Evolutionary conservation across 2,797 vertebrate species (phyloP).

Genomic region (Cossypha caffra): DNA sequence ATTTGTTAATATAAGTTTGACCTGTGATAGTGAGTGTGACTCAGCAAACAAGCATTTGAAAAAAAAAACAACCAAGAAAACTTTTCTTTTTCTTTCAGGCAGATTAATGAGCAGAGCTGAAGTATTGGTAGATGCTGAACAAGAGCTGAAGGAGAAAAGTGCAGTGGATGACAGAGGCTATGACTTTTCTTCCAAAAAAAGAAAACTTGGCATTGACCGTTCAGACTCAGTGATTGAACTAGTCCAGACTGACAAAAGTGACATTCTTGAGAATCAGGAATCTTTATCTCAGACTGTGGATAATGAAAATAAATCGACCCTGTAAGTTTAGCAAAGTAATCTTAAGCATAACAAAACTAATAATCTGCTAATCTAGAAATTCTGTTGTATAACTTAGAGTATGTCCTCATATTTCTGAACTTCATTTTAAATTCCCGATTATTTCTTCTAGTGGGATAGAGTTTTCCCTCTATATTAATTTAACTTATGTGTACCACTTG

Average conservation of each 20-base stretch:
- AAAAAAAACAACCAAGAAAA: neutral
- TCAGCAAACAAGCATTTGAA: neutral
- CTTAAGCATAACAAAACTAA: neutral
- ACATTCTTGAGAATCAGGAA: neutral
- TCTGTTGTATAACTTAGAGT: neutral
- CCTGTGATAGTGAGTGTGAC: neutral
- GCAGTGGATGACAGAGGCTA: neutral
- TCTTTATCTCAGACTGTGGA: neutral
- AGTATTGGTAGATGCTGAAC: neutral
- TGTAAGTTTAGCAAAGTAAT: constrained; percentile 57
- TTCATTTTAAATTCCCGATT: neutral
- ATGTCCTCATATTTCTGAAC: neutral
- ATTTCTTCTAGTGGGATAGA: neutral
- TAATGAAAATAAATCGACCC: constrained; percentile 1
- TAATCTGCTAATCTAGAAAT: neutral
- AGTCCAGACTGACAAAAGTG: constrained; percentile 7
- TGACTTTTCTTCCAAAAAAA: constrained; percentile 53
- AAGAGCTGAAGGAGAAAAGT: constrained; percentile 20
- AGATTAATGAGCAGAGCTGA: constrained; percentile 73
- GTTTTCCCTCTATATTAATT: neutral
- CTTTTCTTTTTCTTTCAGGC: constrained; percentile 63
- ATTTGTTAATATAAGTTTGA: neutral
- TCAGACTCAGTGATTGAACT: constrained; percentile 67
- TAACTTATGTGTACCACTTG: neutral
- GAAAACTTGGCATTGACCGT: constrained; percentile 49